Base-by-base conservation (phyloP, 2,888 invertebrate species). In the Nineta flava region DNA sequence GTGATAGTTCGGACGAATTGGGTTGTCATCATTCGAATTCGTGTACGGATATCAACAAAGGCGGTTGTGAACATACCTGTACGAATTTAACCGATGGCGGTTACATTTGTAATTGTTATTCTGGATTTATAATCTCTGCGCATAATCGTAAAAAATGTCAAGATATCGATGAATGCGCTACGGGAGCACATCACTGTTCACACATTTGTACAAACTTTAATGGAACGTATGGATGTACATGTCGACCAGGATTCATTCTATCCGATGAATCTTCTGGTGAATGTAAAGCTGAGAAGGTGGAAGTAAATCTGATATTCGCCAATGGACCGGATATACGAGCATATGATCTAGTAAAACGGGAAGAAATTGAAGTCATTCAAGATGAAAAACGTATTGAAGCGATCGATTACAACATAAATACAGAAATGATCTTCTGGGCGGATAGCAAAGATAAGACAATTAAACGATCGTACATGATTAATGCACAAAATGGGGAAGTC, bases 371-470 rank as follows among this genome's bases (percentile, higher is more conserved):
- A 57, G 81, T 92, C 1, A 81, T 95, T 44, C 75, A 77, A 0
- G 79, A 86, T 10, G 94, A 95, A 62, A 87, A 87, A 64, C 77
- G 93, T 47, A 87, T 97, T 49, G 87, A 92, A 60, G 87, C 92
- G 0, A 70, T 99, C 47, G 97, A 96, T 65, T 90, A 87, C 59
- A 87, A 95, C 65, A 84, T 88, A 0, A 75, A 74, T 51, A 70
- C 74, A 17, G 86, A 91, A 62, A 87, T 92, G 62, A 72, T 97
- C 50, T 97, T 91, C 72, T 99, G 97, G 95, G 90, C 92, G 0
- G 96, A 97, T 64, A 86, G 87, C 55, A 85, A 87, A 60, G 86
- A 90, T 53, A 84, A 86, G 63, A 86, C 87, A 2, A 91, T 96
- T 55, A 91, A 91, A 63, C 76, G 96, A 1, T 92, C 94, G 0